phyloP scores from a whole-genome alignment of 2,113 vertebrate genomes.

The Phalacrocorax carbo region DNA sequence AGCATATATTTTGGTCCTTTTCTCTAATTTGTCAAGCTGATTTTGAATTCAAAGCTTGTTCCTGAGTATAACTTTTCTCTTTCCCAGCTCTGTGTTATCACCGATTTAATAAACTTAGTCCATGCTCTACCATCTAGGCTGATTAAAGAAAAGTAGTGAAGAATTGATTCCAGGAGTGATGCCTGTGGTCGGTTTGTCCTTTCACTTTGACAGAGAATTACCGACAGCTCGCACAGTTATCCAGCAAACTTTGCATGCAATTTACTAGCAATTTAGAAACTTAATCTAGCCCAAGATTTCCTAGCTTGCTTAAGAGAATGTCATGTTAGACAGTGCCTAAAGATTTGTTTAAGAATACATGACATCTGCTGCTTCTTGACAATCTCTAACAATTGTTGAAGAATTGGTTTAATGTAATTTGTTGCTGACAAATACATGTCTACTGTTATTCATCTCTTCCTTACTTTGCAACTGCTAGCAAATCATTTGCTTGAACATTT shows the following conservation, averaged over 20 bases:
- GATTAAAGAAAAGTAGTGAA: conserved; percentile 9
- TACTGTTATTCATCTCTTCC: not conserved
- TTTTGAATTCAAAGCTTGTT: conserved; percentile 33
- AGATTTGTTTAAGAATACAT: not conserved
- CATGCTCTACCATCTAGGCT: not conserved
- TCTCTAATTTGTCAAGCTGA: conserved; percentile 17
- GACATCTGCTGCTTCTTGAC: not conserved
- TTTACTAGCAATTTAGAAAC: not conserved
- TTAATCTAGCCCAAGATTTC: not conserved
- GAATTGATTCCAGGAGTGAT: not conserved
- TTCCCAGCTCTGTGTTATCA: not conserved
- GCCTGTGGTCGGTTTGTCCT: not conserved
- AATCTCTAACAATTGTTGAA: not conserved
- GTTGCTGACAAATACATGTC: not conserved
- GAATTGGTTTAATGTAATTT: not conserved
- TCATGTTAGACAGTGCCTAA: not conserved
- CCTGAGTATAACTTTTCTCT: not conserved
- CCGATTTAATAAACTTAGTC: conserved; percentile 17
- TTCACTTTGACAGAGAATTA: not conserved
- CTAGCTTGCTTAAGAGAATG: not conserved
- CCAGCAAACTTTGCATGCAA: not conserved
- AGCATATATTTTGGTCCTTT: not conserved
- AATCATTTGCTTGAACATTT: not conserved
- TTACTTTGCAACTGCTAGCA: not conserved
- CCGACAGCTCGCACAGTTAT: not conserved